Base-by-base conservation (phyloP, 2,888 invertebrate genomes). In the Catotricha subobsoleta region DNA sequence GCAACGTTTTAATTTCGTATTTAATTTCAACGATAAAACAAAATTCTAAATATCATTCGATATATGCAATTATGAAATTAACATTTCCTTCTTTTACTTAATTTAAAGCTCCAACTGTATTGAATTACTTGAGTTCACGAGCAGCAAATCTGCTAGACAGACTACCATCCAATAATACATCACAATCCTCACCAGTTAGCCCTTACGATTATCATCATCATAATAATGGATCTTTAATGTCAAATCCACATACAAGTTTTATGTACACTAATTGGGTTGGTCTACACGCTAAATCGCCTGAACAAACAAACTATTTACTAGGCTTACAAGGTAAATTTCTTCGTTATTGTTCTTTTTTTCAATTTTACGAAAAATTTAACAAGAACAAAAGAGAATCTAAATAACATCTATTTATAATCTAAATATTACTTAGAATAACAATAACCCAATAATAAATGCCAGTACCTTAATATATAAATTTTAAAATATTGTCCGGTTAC, bases 321-420 rank as follows among this genome's bases (percentile, higher is more conserved):
- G 72, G 72, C 47, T 58, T 75, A 30, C 74, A 76, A 68, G 75
- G 76, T 76, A 65, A 58, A 50, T 50, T 16, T 8, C 3, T 21
- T 5, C 21, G 5, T 12, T 28, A 3, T 34, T 34, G 16, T 7
- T 2, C 16, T 12, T 33, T 16, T 15, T n/a, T 33, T 16, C 33
- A 33, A 10, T 19, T 18, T 8, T 19, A 31, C 31, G 18, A 13
- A 31, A 15, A 31, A 15, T n/a, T n/a, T n/a, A n/a, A n/a, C n/a
- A n/a, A n/a, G n/a, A n/a, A n/a, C n/a, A n/a, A n/a, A n/a, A n/a
- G n/a, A n/a, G n/a, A n/a, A n/a, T n/a, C n/a, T n/a, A n/a, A n/a
- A n/a, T n/a, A n/a, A n/a, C n/a, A n/a, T n/a, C n/a, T n/a, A n/a
- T n/a, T n/a, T n/a, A n/a, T n/a, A n/a, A n/a, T n/a, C n/a, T n/a